Evolutionary conservation across 92 coral and sea anemone species (phyloP).

Genomic region (Porites lobata): DNA sequence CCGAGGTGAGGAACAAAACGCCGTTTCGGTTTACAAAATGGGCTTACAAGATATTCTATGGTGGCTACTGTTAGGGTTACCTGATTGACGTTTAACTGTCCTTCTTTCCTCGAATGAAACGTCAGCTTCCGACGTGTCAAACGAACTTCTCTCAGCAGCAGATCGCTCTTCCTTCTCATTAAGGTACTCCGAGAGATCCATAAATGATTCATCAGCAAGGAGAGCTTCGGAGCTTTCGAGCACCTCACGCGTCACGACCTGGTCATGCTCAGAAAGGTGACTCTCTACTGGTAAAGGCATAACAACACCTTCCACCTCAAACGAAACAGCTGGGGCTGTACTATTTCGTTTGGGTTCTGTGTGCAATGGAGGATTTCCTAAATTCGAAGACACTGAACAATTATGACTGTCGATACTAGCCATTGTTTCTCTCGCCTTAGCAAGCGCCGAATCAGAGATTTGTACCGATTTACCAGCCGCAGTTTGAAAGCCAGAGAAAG

Average conservation of each 20-base stretch:
- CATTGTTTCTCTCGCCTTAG: conserved; percentile 71
- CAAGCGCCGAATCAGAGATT: conserved; percentile 79
- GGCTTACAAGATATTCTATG: too few relatives aligned
- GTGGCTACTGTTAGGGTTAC: neutral
- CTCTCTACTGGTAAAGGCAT: neutral
- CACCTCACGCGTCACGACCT: conserved; percentile 75
- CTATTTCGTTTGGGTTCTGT: neutral
- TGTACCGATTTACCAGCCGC: conserved; percentile 79
- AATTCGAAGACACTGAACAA: neutral
- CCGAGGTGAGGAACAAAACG: too few relatives aligned
- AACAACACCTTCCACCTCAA: neutral
- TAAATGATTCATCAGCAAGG: conserved; percentile 78
- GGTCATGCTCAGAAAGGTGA: conserved; percentile 40
- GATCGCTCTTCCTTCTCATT: conserved; percentile 19
- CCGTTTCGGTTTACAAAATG: too few relatives aligned
- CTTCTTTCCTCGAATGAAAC: conserved; percentile 5
- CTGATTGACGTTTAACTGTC: neutral
- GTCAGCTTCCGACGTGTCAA: neutral
- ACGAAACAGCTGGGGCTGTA: neutral
- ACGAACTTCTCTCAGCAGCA: conserved; percentile 9
- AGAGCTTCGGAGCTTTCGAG: conserved; percentile 84
- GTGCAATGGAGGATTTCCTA: neutral
- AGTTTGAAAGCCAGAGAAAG: conserved; percentile 72
- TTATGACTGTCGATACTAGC: conserved; percentile 35
- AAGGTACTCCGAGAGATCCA: conserved; percentile 56